Percentiles rank a stretch among this genome's conserved stretches.
phyloP scores from a whole-genome alignment of 2,888 invertebrate species.

The Troides helena region DNA sequence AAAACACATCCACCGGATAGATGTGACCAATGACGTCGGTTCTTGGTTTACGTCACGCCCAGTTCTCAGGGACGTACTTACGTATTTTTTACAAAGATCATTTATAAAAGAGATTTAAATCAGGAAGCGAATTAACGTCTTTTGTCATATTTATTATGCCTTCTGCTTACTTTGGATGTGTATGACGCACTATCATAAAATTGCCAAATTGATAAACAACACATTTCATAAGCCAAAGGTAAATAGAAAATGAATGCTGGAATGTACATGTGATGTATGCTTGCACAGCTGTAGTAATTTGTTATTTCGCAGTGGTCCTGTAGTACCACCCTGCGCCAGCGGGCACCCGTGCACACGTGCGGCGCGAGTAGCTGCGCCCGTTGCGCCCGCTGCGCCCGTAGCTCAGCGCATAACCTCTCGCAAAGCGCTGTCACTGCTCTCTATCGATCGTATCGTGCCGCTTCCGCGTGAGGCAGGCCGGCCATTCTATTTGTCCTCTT shows the following conservation, averaged over 20 bases:
- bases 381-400: conserved; percentile 40
- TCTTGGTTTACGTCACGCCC: conserved; percentile 70
- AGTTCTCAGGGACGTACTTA: conserved; percentile 74
- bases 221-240: neutral
- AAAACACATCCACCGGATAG: conserved; percentile 42
- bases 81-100: conserved; percentile 58
- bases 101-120: conserved; percentile 51
- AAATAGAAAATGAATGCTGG: no score
- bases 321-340: conserved; percentile 39
- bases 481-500: conserved; percentile 36
- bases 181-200: conserved; percentile 11
- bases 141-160: conserved; percentile 28
- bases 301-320: neutral
- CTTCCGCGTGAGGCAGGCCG: conserved; percentile 58
- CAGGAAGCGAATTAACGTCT: conserved; percentile 39
- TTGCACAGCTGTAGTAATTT: neutral
- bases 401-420: conserved; percentile 43
- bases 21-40: conserved; percentile 64
- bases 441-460: conserved; percentile 66
- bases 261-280: no score
- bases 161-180: conserved; percentile 9
- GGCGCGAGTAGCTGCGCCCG: conserved; percentile 43
- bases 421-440: conserved; percentile 48
- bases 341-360: conserved; percentile 64
- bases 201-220: neutral